phyloP scores from a whole-genome alignment of 2,888 invertebrate species.

The Argyresthia albistria region DNA sequence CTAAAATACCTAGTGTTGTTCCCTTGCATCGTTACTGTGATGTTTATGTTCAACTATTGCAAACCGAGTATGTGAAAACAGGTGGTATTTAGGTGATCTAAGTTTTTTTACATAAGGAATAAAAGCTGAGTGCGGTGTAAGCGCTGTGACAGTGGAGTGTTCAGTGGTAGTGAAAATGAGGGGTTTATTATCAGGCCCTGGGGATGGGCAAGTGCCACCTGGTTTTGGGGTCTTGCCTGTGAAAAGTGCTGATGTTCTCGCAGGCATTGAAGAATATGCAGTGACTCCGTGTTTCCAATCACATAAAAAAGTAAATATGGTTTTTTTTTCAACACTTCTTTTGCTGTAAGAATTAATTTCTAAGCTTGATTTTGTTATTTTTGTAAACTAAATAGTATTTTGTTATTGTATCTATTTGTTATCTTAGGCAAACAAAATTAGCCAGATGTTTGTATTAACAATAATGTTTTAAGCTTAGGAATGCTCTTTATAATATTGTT shows the following conservation, averaged over 20 bases:
- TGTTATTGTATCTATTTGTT: no score
- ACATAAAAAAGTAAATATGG: conserved; percentile 58
- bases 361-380: no score
- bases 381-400: no score
- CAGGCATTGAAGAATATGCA: conserved; percentile 16
- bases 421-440: no score
- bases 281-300: conserved; percentile 23
- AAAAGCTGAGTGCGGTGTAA: conserved; percentile 38
- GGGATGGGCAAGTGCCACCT: conserved; percentile 10
- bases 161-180: conserved; percentile 35
- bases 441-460: no score
- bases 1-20: conserved; percentile 59
- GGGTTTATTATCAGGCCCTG: conserved; percentile 6
- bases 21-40: conserved; percentile 34
- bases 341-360: background rate
- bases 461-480: no score
- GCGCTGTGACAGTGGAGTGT: conserved; percentile 50
- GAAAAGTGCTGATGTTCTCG: conserved; percentile 26
- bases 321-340: conserved; percentile 20
- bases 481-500: no score
- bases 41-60: conserved; percentile 18
- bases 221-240: conserved; percentile 33
- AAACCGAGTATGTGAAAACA: conserved; percentile 42
- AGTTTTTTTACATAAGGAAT: conserved; percentile 19
- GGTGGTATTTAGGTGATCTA: conserved; percentile 59